Conservation (phyloP, 2,797 vertebrate genomes). For the Sternarchorhynchus goeldii region DNA sequence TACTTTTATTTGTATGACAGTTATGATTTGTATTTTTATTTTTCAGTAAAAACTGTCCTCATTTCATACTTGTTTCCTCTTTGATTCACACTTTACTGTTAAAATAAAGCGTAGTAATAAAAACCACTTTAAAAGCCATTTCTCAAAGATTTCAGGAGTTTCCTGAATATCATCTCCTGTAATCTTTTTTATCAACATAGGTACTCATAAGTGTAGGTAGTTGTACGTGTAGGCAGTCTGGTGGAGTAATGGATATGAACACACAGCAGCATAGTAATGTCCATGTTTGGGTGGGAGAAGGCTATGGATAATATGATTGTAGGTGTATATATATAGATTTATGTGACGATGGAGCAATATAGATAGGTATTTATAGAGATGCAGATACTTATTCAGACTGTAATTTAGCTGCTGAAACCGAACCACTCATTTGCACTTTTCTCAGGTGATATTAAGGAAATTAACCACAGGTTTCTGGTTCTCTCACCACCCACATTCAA, state of each 20-base stretch:
- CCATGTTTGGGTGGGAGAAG: conserved; percentile 30
- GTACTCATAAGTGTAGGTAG: too few species aligned
- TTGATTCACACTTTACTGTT: too few species aligned
- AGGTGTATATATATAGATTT: conserved; percentile 52
- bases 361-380: conserved; percentile 61
- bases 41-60: too few species aligned
- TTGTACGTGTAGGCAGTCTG: not conserved
- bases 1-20: too few species aligned
- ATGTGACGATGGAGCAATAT: conserved; percentile 33
- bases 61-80: too few species aligned
- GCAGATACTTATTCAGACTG: conserved; percentile 15
- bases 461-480: conserved; percentile 57
- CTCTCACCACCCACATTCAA: conserved; percentile 38
- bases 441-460: conserved; percentile 64
- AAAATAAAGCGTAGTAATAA: too few species aligned
- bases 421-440: conserved; percentile 57
- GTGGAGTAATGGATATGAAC: conserved; percentile 1
- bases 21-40: too few species aligned
- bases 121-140: too few species aligned
- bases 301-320: conserved; percentile 35
- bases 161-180: too few species aligned
- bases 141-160: too few species aligned
- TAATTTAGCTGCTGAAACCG: conserved; percentile 57
- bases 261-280: not conserved
- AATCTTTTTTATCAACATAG: too few species aligned